These are phyloP conservation scores for Carposina sasakii DNA, from an alignment of 1,140 invertebrate species.

Conservation along the genomic window DNA sequence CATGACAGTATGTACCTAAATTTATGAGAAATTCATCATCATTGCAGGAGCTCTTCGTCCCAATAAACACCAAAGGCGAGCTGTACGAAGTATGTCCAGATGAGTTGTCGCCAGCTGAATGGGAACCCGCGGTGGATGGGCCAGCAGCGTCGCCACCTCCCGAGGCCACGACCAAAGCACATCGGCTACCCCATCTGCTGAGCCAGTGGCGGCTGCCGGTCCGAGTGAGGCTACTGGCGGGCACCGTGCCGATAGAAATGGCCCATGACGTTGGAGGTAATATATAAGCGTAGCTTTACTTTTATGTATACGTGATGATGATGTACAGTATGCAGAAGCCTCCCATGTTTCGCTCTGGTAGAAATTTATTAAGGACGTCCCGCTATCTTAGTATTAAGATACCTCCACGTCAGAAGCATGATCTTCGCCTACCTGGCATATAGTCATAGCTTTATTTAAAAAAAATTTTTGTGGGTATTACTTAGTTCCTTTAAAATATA, in stretches of 20 bases:
- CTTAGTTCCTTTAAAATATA: no score
- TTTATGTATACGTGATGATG: no score
- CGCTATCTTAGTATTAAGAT: no score
- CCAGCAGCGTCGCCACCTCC: constrained; percentile 25
- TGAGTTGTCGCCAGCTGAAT: constrained; percentile 67
- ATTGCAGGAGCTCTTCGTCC: constrained; percentile 75
- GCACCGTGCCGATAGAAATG: constrained; percentile 72
- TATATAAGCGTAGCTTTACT: background rate
- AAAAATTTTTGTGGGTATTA: no score
- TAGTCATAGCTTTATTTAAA: no score
- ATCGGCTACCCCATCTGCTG: constrained; percentile 51
- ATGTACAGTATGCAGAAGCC: no score
- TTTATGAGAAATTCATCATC: constrained; percentile 17
- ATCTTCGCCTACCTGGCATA: no score
- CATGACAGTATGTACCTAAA: constrained; percentile 9
- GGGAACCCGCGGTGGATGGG: constrained; percentile 38
- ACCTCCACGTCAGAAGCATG: no score
- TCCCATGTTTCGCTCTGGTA: no score
- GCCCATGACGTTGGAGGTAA: constrained; percentile 73
- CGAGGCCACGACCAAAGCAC: constrained; percentile 44
- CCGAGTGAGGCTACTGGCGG: constrained; percentile 69
- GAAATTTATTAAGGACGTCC: no score
- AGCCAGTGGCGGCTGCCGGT: constrained; percentile 71
- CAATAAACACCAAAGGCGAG: constrained; percentile 75
- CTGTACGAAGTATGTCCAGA: constrained; percentile 74